A percentile compares a stretch with the other conserved stretches of the same genome.
Conservation (phyloP, 2,888 invertebrate species). For the Meiosimyza decipiens region DNA sequence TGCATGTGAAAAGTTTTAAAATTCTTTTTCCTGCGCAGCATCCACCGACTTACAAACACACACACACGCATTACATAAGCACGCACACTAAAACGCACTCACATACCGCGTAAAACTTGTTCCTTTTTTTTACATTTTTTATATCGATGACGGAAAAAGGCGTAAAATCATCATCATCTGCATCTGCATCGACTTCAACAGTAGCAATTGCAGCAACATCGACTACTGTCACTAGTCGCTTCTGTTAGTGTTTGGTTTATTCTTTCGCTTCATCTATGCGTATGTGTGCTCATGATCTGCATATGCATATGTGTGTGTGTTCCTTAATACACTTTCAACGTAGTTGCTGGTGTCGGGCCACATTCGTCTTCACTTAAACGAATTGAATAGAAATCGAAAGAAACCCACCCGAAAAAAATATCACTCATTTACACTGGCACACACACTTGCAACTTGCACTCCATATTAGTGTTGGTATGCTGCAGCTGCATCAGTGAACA, state of each 20-base stretch:
- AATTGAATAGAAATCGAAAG: slow-evolving; percentile 22
- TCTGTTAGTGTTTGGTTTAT: slow-evolving; percentile 17
- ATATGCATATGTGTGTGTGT: neutral
- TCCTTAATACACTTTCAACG: too few species aligned
- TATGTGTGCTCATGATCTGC: neutral
- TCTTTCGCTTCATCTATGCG: neutral
- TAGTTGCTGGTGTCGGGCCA: neutral
- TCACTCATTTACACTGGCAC: slow-evolving; percentile 9
- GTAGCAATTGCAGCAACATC: neutral
- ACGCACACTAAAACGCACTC: neutral
- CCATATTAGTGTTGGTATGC: slow-evolving; percentile 3
- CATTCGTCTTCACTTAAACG: slow-evolving; percentile 21
- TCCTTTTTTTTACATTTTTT: too few species aligned
- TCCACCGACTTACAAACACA: neutral
- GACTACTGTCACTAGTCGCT: slow-evolving; percentile 14
- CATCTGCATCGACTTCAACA: neutral
- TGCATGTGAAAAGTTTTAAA: slow-evolving; percentile 51
- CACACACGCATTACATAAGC: slow-evolving; percentile 21
- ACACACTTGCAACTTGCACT: neutral
- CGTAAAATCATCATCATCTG: neutral
- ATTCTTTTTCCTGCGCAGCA: slow-evolving; percentile 18
- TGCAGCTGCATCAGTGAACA: neutral
- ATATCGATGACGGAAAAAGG: slow-evolving; percentile 20
- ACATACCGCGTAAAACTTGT: neutral
- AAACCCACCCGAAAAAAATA: slow-evolving; percentile 16